Evolutionary conservation across 2,797 vertebrate species (phyloP).

Genomic region (Melanotaenia pygmaea): DNA sequence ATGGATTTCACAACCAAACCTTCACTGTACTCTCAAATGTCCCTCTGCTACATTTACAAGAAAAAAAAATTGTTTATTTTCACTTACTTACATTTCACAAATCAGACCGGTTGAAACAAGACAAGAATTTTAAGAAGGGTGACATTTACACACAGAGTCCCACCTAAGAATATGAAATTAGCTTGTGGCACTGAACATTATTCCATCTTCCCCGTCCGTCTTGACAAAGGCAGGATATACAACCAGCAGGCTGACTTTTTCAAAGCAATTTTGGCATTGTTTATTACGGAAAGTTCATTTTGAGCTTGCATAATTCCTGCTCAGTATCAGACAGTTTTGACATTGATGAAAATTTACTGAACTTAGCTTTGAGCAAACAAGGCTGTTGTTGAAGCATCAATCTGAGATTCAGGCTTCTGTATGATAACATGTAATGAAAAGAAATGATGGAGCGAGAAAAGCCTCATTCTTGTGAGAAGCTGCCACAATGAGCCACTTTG

Average conservation of each 20-base stretch:
- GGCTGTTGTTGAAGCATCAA: background rate
- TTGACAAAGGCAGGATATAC: background rate
- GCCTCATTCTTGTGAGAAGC: background rate
- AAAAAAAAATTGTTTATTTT: background rate
- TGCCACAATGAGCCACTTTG: background rate
- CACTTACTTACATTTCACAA: constrained; percentile 8
- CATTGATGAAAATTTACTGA: background rate
- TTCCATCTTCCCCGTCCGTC: constrained; percentile 6
- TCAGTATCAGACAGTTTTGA: too few relatives aligned
- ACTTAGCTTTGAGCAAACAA: background rate
- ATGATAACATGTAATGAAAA: background rate
- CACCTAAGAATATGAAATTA: constrained; percentile 38
- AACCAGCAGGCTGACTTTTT: background rate
- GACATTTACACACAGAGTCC: constrained; percentile 42
- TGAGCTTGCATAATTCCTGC: background rate
- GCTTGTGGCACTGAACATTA: constrained; percentile 6
- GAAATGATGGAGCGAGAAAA: background rate
- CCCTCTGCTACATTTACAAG: background rate
- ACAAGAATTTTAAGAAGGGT: constrained; percentile 35
- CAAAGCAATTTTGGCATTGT: background rate
- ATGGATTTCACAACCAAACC: constrained; percentile 9
- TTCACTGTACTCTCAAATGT: constrained; percentile 3
- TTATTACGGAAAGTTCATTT: background rate
- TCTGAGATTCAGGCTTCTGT: background rate
- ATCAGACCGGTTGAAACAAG: constrained; percentile 6